Percentiles rank a stretch among this genome's conserved stretches.
Conservation (phyloP, 2,113 vertebrate genomes). For the Cinclus cinclus region DNA sequence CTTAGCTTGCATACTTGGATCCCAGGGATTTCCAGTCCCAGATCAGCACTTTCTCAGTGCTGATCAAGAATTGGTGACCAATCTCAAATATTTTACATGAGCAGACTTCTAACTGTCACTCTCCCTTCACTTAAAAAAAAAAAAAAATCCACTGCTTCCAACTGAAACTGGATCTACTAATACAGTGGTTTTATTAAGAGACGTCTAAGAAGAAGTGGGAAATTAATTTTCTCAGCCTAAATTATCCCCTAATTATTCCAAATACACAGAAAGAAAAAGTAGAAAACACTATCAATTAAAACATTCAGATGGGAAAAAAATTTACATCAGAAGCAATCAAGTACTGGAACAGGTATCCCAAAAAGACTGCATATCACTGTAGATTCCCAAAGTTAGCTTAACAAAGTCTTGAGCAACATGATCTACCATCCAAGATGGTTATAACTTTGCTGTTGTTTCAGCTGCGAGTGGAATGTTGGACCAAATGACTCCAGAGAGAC, state of each 20-base stretch:
- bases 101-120: neutral
- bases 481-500: neutral
- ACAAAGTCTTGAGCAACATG: neutral
- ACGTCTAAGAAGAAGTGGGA: neutral
- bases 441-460: neutral
- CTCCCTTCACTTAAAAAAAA: neutral
- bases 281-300: neutral
- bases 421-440: neutral
- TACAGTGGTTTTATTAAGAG: neutral
- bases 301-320: neutral
- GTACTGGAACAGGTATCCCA: neutral
- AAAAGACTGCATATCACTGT: neutral
- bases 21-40: neutral
- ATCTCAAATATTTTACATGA: neutral
- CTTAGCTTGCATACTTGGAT: neutral
- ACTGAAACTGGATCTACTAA: neutral
- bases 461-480: neutral
- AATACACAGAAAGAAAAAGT: neutral
- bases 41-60: neutral
- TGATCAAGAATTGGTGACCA: neutral
- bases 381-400: neutral
- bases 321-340: neutral
- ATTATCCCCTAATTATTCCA: neutral
- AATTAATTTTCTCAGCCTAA: neutral
- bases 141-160: neutral